Evolutionary conservation across 2,113 vertebrate genomes (phyloP).

Genomic region (Cephalopterus ornatus): DNA sequence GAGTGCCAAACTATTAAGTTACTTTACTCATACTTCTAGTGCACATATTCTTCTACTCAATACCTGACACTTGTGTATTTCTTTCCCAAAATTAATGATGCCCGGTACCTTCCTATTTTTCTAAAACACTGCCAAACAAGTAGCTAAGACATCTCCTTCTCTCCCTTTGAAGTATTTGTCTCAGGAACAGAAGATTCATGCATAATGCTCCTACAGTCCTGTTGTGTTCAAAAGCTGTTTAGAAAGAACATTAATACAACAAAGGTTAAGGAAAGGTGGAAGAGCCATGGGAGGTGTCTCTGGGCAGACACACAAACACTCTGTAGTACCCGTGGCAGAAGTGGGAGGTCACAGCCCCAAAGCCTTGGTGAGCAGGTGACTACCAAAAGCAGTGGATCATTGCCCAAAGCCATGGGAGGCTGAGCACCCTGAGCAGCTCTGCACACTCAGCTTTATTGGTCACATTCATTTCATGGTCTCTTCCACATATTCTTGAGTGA

Average conservation of each 20-base stretch:
- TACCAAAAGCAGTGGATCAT: neutral
- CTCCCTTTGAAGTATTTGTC: neutral
- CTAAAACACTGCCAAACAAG: neutral
- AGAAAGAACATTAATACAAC: neutral
- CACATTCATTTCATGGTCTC: neutral
- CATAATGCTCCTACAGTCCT: neutral
- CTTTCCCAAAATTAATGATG: neutral
- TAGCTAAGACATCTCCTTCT: neutral
- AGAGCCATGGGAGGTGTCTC: neutral
- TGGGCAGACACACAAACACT: neutral
- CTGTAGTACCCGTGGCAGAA: neutral
- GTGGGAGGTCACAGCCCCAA: neutral
- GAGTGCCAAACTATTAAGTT: neutral
- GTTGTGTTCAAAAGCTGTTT: neutral
- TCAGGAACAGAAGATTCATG: neutral
- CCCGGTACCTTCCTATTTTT: neutral
- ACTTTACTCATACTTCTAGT: neutral
- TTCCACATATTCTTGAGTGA: neutral
- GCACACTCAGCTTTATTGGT: neutral
- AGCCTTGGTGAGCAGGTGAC: neutral
- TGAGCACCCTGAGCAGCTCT: neutral
- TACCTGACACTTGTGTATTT: neutral
- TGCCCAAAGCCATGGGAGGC: neutral
- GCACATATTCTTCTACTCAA: neutral
- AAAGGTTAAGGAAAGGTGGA: neutral